phyloP scores from a whole-genome alignment of 2,113 vertebrate species.

The Microcebus tavaratra region DNA sequence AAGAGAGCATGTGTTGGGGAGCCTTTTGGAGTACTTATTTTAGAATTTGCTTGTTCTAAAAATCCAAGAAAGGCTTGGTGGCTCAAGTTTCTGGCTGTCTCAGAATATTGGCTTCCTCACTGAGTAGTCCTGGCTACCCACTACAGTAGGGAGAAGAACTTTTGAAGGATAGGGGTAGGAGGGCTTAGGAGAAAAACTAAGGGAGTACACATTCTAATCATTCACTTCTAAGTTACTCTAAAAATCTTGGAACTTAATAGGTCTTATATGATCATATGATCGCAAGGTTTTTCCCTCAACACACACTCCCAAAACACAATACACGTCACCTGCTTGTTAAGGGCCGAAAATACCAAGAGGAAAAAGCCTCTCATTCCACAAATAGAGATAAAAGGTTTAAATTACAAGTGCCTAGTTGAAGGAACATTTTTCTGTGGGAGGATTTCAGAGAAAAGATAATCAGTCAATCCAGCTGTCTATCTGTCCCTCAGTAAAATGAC shows the following conservation, averaged over 20 bases:
- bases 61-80: not conserved
- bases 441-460: slow-evolving; percentile 38
- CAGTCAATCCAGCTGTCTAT: not conserved
- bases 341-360: not conserved
- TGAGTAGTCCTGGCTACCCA: not conserved
- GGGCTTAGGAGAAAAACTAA: not conserved
- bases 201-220: not conserved
- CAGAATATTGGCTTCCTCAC: not conserved
- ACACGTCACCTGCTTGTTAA: not conserved
- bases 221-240: not conserved
- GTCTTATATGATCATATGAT: not conserved
- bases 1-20: not conserved
- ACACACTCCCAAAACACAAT: not conserved
- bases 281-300: not conserved
- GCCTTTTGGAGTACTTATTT: not conserved
- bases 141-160: not conserved
- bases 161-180: not conserved
- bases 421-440: slow-evolving; percentile 5
- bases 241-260: not conserved
- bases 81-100: not conserved
- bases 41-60: not conserved
- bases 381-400: slow-evolving; percentile 57
- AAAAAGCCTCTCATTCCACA: slow-evolving; percentile 16
- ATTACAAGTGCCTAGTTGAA: slow-evolving; percentile 29
- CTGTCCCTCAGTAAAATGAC: not conserved